A percentile compares a stretch with the other conserved stretches of the same genome.
These are phyloP conservation scores for Ellobius talpinus DNA, from an alignment of 2,113 vertebrate species.

Conservation along the genomic window DNA sequence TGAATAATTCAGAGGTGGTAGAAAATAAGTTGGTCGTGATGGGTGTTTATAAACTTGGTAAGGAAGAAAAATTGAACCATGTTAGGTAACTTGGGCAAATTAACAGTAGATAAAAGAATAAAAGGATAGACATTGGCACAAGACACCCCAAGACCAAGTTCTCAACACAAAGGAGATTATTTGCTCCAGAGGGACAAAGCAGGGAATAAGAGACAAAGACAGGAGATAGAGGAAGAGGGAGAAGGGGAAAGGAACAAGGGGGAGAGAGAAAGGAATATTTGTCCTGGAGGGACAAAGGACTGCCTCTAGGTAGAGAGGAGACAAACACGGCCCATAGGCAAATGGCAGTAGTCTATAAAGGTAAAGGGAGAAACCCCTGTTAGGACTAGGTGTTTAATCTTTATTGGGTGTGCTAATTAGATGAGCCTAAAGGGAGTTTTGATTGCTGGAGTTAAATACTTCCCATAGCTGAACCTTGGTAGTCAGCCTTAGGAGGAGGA, in stretches of 20 bases:
- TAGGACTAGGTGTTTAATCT: neutral
- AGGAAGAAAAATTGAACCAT: conserved; percentile 26
- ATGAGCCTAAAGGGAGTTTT: neutral
- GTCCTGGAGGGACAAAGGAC: neutral
- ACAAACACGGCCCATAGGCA: neutral
- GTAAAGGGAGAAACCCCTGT: neutral
- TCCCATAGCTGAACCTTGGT: neutral
- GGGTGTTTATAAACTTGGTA: conserved; percentile 14
- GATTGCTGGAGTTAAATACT: neutral
- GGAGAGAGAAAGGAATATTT: neutral
- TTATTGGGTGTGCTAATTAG: neutral
- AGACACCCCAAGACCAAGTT: neutral
- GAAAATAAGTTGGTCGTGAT: neutral
- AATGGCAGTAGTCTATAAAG: neutral
- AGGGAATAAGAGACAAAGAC: neutral
- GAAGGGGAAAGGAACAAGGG: neutral
- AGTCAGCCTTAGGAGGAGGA: neutral
- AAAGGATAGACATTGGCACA: neutral
- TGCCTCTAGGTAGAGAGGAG: neutral
- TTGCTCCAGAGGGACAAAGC: neutral
- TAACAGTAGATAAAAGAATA: neutral
- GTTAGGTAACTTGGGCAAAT: neutral
- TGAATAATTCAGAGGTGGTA: neutral
- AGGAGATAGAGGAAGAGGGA: neutral
- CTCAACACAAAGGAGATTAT: neutral